These are phyloP conservation scores for Telmatochromis sp. DNA, from an alignment of 2,113 vertebrate species.

Conservation along the genomic window DNA sequence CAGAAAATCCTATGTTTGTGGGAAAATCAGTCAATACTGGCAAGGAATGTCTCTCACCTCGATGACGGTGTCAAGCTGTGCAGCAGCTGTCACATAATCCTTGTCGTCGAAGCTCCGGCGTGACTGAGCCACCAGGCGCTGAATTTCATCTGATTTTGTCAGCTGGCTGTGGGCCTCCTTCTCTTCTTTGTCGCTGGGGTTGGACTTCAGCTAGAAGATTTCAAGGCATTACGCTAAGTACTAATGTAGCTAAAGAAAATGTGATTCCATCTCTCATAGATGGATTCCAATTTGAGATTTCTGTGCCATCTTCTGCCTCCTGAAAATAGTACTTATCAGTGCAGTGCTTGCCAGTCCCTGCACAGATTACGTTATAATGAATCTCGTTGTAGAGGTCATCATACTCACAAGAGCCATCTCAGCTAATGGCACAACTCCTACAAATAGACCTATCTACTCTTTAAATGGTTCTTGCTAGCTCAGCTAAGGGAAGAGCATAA, in stretches of 20 bases:
- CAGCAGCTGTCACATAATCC: constrained; percentile 76
- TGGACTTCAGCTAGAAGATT: constrained; percentile 82
- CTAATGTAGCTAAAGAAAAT: background rate
- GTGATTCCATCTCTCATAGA: background rate
- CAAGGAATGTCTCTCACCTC: constrained; percentile 73
- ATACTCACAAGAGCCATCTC: constrained; percentile 23
- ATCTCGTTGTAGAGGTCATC: constrained; percentile 19
- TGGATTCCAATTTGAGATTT: background rate
- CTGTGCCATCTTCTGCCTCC: background rate
- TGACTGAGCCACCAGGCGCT: constrained; percentile 78
- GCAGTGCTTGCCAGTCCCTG: background rate
- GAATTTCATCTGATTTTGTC: constrained; percentile 84
- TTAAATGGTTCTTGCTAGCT: constrained; percentile 30
- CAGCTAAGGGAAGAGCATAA: constrained; percentile 37
- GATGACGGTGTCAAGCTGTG: constrained; percentile 81
- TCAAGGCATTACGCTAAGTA: background rate
- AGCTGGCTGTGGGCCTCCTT: constrained; percentile 85
- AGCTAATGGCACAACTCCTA: constrained; percentile 28
- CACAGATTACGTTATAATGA: constrained; percentile 28
- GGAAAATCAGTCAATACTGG: background rate
- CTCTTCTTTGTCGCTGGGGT: constrained; percentile 82
- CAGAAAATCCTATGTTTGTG: background rate
- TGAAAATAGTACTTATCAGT: background rate
- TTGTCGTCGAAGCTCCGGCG: constrained; percentile 64
- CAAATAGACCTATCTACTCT: constrained; percentile 11